Evolutionary conservation across 2,113 vertebrate genomes (phyloP).

Genomic region (Psephotus haematonotus): DNA sequence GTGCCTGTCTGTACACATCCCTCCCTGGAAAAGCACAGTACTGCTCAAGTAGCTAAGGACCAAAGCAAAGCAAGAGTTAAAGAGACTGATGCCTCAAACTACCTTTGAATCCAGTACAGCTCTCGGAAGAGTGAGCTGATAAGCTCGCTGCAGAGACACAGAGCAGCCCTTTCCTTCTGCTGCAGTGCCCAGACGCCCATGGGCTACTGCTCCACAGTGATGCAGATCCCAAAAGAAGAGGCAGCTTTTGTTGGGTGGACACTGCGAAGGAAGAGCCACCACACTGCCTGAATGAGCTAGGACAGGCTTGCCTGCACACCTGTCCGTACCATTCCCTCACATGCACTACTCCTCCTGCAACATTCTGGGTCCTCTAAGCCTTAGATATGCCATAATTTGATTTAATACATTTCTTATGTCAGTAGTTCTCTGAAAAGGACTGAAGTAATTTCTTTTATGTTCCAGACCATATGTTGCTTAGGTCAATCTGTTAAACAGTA

Average conservation of each 20-base stretch:
- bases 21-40: neutral
- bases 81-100: neutral
- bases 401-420: neutral
- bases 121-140: rapidly evolving
- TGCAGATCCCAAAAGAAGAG: neutral
- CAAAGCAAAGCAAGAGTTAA: neutral
- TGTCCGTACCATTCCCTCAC: neutral
- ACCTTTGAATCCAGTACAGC: neutral
- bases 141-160: neutral
- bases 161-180: neutral
- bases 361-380: neutral
- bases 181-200: rapidly evolving
- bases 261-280: neutral
- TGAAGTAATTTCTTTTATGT: neutral
- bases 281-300: neutral
- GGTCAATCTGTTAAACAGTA: neutral
- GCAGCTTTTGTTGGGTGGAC: neutral
- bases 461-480: neutral
- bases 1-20: rapidly evolving
- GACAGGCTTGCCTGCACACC: neutral
- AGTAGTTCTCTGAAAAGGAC: neutral
- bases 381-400: neutral
- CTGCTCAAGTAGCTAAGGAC: neutral
- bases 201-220: neutral
- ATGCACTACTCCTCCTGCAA: neutral